phyloP scores from a whole-genome alignment of 2,113 vertebrate species.

The Pseudorectes ferrugineus region DNA sequence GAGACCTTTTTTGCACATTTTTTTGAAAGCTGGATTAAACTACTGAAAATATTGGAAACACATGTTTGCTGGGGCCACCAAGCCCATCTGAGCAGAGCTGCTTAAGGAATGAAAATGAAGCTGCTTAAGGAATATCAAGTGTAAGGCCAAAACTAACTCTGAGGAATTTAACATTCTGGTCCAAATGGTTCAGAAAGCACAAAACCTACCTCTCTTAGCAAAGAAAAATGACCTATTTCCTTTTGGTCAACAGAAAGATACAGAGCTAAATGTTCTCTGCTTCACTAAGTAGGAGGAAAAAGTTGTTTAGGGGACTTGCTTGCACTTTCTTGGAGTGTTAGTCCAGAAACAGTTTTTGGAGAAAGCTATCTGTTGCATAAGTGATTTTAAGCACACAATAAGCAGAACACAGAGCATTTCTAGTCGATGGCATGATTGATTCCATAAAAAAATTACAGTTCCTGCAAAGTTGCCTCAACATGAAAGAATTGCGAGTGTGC shows the following conservation, averaged over 20 bases:
- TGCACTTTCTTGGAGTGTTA: neutral
- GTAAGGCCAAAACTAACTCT: neutral
- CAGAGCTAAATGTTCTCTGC: neutral
- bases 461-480: neutral
- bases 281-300: neutral
- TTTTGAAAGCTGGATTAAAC: neutral
- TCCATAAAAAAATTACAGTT: neutral
- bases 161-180: neutral
- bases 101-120: neutral
- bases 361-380: neutral
- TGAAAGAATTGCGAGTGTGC: neutral
- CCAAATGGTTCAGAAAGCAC: neutral
- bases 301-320: neutral
- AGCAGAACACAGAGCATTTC: neutral
- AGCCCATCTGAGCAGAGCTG: neutral
- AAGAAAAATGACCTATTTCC: neutral
- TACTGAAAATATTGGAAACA: slow-evolving; percentile 45
- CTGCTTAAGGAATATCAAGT: neutral
- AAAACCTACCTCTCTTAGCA: neutral
- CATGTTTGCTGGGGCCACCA: neutral
- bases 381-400: neutral
- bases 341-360: neutral
- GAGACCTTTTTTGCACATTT: neutral
- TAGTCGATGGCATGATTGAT: neutral
- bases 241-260: neutral